A percentile compares a stretch with the other conserved stretches of the same genome.
These are phyloP conservation scores for Morpho helenor DNA, from an alignment of 2,888 invertebrate species.

Conservation along the genomic window DNA sequence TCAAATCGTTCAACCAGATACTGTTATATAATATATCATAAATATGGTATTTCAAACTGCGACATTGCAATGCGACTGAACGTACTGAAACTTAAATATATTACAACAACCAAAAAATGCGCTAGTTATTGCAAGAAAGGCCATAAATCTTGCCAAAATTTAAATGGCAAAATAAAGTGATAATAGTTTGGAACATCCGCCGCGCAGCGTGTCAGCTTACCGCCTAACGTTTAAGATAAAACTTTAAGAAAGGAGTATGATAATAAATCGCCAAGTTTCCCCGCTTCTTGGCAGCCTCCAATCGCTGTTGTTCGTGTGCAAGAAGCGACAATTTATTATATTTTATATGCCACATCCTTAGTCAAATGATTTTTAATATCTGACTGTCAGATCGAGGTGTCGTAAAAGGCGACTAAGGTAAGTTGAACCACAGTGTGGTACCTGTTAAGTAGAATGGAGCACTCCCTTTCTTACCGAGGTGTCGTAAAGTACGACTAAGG, in stretches of 20 bases:
- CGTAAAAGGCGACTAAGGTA: too few relatives aligned
- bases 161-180: conserved; percentile 22
- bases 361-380: too few relatives aligned
- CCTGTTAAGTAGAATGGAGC: too few relatives aligned
- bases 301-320: conserved; percentile 26
- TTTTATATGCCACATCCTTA: too few relatives aligned
- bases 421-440: too few relatives aligned
- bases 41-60: too few relatives aligned
- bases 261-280: conserved; percentile 67
- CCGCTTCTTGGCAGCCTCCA: conserved; percentile 25
- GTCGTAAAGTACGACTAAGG: too few relatives aligned
- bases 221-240: conserved; percentile 66
- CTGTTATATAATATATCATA: too few relatives aligned
- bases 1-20: too few relatives aligned
- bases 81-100: neutral
- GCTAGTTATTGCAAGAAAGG: neutral
- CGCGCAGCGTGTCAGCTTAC: conserved; percentile 46
- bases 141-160: conserved; percentile 17
- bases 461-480: too few relatives aligned
- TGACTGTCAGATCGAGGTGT: too few relatives aligned
- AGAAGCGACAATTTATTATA: conserved; percentile 30
- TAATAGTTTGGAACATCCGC: conserved; percentile 29
- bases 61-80: too few relatives aligned
- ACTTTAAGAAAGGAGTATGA: conserved; percentile 67
- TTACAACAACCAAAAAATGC: neutral